phyloP scores from a whole-genome alignment of 2,113 vertebrate genomes.

The Capreolus pygargus region DNA sequence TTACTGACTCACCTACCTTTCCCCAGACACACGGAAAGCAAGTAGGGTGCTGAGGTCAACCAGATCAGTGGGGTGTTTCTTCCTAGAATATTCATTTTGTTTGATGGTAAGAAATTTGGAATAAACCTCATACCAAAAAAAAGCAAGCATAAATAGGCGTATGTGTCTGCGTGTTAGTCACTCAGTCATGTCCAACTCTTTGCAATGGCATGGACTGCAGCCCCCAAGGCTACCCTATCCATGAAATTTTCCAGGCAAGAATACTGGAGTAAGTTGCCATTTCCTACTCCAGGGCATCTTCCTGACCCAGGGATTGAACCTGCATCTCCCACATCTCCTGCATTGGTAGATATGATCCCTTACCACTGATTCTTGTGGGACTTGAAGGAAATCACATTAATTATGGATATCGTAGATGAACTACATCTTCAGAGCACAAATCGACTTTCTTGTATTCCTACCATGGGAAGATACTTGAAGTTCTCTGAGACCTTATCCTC shows the following conservation, averaged over 20 bases:
- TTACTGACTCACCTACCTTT: background rate
- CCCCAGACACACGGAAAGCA: background rate
- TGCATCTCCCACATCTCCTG: background rate
- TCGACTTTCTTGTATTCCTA: no score
- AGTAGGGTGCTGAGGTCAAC: no score
- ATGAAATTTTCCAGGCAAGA: background rate
- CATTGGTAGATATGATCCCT: background rate
- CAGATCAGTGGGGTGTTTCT: background rate
- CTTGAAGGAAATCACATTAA: background rate
- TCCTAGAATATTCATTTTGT: background rate
- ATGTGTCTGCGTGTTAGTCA: background rate
- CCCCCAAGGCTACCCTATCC: background rate
- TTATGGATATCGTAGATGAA: no score
- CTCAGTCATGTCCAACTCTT: background rate
- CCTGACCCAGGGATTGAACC: background rate
- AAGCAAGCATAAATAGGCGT: background rate
- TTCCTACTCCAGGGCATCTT: background rate
- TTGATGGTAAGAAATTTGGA: background rate
- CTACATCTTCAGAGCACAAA: fast-evolving
- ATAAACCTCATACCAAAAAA: background rate
- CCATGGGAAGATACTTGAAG: background rate
- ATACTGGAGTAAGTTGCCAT: background rate
- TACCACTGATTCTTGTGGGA: background rate
- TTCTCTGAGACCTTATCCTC: background rate
- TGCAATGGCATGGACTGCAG: background rate